Base-by-base conservation (phyloP, 1,140 invertebrate genomes). In the Atta cephalotes region DNA sequence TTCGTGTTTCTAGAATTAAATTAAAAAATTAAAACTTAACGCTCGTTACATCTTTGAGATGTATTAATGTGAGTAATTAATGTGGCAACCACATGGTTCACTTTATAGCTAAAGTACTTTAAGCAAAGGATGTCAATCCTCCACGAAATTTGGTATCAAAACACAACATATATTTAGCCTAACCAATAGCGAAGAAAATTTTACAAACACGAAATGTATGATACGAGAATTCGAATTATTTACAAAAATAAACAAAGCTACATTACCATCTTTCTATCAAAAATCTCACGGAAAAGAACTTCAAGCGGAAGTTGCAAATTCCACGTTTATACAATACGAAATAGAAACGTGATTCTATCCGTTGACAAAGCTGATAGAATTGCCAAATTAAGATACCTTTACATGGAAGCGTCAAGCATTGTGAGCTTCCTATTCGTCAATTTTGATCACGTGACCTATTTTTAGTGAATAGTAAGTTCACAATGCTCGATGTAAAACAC, bases 231-330 rank as follows among this genome's bases (percentile, higher is more conserved):
- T 62, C 14, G 9, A 2, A 12, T 1, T 2, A 62, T 74, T 35
- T 84, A 5, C 2, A 12, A 14, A 12, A 18, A 3, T 51, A 84
- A 84, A 51, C 18, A 84, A 45, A 45, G 9, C 31, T 1, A 4
- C 31, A 49, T 84, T 84, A 84, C 80, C 80, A 84, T 84, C 49
- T n/a, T 62, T 10, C 31, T 62, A 45, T 10, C 10, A 21, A 4
- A 49, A 14, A 74, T 9, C 9, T 49, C 25, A 60, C 31, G n/a
- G 25, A 62, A 82, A 12, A 39, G 16, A 10, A 45, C 2, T 3
- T 21, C 14, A 66, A 80, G 18, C 77, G 77, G 77, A 80, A 80
- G 6, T 45, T 45, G 2, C 39, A 10, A 9, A 45, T 2, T 9
- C 39, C 10, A 45, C 39, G 39, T 45, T 45, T 45, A 45, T 45